Conservation (phyloP, 2,113 vertebrate species). For the Smithornis capensis region DNA sequence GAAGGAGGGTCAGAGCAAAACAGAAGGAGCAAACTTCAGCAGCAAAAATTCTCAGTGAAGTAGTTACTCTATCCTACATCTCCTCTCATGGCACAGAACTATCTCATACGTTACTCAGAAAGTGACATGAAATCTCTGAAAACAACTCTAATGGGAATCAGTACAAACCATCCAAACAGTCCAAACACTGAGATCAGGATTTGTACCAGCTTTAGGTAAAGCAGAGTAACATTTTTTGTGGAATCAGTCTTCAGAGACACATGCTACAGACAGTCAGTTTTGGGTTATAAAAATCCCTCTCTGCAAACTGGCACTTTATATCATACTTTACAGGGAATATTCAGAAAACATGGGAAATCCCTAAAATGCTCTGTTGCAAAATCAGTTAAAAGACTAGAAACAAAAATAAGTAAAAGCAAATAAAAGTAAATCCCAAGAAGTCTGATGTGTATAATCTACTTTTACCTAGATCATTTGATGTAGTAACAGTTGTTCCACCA, state of each 20-base stretch:
- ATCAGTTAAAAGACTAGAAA: neutral
- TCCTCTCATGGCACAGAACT: neutral
- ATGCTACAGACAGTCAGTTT: neutral
- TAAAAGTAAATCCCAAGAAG: neutral
- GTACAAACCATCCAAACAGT: neutral
- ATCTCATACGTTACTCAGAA: neutral
- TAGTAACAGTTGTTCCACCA: constrained; percentile 85
- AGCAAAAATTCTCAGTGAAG: neutral
- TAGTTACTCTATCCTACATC: neutral
- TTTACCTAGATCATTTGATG: constrained; percentile 86
- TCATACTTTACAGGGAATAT: neutral
- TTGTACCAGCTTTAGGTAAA: neutral
- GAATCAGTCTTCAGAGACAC: neutral
- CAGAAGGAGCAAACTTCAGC: neutral
- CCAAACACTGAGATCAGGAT: neutral
- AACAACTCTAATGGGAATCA: neutral
- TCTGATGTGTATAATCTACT: neutral
- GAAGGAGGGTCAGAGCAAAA: neutral
- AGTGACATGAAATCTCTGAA: neutral
- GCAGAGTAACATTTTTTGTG: neutral
- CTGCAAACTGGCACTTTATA: neutral
- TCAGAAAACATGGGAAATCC: neutral
- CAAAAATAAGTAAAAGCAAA: neutral
- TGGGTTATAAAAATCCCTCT: neutral
- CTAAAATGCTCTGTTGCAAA: neutral